phyloP scores from a whole-genome alignment of 2,888 invertebrate genomes.

The Phania funesta region DNA sequence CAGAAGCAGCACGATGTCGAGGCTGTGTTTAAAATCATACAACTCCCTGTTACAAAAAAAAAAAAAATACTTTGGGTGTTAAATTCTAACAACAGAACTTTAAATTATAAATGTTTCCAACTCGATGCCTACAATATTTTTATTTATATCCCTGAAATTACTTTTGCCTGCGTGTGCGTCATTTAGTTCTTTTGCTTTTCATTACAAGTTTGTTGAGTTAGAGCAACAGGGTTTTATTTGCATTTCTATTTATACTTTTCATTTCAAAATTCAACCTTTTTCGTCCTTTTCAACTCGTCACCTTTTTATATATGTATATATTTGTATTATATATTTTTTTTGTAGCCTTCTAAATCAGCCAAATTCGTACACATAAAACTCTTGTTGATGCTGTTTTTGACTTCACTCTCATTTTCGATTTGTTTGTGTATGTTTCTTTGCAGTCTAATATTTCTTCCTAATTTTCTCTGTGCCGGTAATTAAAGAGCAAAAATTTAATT shows the following conservation, averaged over 20 bases:
- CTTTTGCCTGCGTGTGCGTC: not conserved
- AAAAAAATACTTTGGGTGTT: not conserved
- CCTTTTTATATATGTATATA: not conserved
- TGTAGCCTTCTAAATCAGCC: not conserved
- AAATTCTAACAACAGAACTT: not conserved
- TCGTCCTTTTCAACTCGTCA: not conserved
- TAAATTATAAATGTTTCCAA: conserved; percentile 37
- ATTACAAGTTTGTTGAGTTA: not conserved
- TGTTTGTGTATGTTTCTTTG: not conserved
- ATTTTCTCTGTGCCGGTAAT: conserved; percentile 9
- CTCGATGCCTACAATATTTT: too few relatives aligned
- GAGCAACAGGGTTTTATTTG: not conserved
- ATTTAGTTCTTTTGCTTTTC: not conserved
- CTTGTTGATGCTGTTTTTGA: too few relatives aligned
- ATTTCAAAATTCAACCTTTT: not conserved
- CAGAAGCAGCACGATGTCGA: too few relatives aligned
- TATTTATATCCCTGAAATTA: too few relatives aligned
- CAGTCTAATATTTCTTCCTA: not conserved
- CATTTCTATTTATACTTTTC: not conserved
- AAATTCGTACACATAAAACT: too few relatives aligned
- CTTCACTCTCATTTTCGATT: too few relatives aligned
- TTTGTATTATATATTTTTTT: too few relatives aligned
- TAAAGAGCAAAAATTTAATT: conserved; percentile 44
- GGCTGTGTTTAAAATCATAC: too few relatives aligned
- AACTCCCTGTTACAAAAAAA: not conserved